Percentiles rank a stretch among this genome's conserved stretches.
phyloP scores from a whole-genome alignment of 2,113 vertebrate species.

The Eonycteris spelaea region DNA sequence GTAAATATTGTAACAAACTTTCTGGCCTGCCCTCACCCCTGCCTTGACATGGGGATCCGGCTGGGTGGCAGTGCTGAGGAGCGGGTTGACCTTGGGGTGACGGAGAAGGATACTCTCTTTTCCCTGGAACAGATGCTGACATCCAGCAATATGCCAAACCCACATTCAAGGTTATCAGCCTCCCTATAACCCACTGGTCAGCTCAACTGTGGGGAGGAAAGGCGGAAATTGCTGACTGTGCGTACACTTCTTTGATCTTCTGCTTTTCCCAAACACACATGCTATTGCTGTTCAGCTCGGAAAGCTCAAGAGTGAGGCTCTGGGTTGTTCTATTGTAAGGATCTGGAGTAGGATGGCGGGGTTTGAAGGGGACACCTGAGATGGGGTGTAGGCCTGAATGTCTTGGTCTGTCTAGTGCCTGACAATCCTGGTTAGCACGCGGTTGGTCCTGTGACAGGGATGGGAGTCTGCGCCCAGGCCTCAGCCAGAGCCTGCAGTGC shows the following conservation, averaged over 20 bases:
- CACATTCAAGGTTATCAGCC: background rate
- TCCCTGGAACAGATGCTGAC: background rate
- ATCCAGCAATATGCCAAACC: background rate
- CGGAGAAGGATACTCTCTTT: background rate
- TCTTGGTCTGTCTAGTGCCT: rapidly evolving
- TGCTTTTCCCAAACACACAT: background rate
- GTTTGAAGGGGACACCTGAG: background rate
- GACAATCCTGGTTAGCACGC: background rate
- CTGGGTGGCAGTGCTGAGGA: background rate
- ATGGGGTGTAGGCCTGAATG: background rate
- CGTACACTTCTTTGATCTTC: background rate
- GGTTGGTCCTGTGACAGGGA: background rate
- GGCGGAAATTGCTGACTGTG: background rate
- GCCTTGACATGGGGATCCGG: background rate
- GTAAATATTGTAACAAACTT: background rate
- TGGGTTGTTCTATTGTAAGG: background rate
- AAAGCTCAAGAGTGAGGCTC: background rate
- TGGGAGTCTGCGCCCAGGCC: too few species aligned
- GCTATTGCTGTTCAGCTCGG: background rate
- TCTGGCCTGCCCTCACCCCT: background rate
- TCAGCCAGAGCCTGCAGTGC: background rate
- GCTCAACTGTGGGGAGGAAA: background rate
- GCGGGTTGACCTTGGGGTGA: background rate
- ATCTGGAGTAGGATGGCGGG: background rate
- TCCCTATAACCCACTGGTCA: background rate